Conservation (phyloP, 2,888 invertebrate genomes). For the Watsonalla binaria region DNA sequence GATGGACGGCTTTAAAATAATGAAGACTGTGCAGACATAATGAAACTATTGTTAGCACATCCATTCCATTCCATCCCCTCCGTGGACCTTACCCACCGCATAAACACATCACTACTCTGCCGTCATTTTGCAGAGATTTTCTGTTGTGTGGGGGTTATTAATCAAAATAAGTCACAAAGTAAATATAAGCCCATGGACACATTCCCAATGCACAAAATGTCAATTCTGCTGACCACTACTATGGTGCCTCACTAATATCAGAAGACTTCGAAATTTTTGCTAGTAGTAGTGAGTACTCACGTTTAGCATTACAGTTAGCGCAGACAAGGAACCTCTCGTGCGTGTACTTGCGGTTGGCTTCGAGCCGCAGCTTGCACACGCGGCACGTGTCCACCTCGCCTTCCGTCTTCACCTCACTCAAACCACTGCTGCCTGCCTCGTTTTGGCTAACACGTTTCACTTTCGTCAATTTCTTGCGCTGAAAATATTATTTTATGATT, state of each 20-base stretch:
- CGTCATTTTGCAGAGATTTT: no score
- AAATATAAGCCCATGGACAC: background rate
- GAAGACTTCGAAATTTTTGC: no score
- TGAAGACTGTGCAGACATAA: no score
- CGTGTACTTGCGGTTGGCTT: conserved; percentile 77
- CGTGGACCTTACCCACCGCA: no score
- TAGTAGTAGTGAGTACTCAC: conserved; percentile 49
- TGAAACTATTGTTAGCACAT: no score
- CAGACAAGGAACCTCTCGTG: conserved; percentile 81
- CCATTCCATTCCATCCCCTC: no score
- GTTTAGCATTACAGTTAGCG: conserved; percentile 76
- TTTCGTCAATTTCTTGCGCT: conserved; percentile 68
- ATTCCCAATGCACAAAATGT: background rate
- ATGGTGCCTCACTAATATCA: no score
- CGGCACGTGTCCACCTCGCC: conserved; percentile 73
- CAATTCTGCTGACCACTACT: no score
- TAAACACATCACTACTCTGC: no score
- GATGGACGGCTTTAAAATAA: no score
- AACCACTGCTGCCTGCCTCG: conserved; percentile 22
- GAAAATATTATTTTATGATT: conserved; percentile 12
- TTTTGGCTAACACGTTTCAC: conserved; percentile 56
- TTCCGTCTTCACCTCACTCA: conserved; percentile 18
- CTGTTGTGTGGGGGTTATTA: no score
- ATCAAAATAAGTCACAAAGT: background rate
- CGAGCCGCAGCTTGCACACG: conserved; percentile 76